phyloP scores from a whole-genome alignment of 2,797 vertebrate genomes.

The Choloepus didactylus region DNA sequence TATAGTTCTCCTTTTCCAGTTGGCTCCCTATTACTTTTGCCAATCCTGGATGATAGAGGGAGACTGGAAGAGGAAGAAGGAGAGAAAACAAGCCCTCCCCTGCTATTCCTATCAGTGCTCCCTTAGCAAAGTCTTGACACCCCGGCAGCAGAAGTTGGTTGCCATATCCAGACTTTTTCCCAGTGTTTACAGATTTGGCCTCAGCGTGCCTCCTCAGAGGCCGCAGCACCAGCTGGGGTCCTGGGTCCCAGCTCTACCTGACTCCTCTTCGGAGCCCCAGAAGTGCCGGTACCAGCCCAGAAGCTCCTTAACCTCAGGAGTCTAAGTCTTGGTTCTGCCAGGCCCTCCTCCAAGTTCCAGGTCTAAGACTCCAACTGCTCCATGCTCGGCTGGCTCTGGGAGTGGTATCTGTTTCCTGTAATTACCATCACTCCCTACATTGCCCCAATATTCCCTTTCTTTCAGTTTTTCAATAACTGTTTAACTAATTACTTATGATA shows the following conservation, averaged over 20 bases:
- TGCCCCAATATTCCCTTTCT: neutral
- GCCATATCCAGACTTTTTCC: neutral
- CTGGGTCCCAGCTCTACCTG: neutral
- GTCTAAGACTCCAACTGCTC: neutral
- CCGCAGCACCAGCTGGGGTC: too few species aligned
- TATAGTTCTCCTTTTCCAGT: neutral
- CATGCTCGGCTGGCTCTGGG: neutral
- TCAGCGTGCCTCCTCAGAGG: neutral
- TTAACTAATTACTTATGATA: neutral
- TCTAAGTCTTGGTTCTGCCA: too few species aligned
- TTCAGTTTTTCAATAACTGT: neutral
- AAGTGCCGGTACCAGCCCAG: neutral
- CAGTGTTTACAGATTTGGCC: neutral
- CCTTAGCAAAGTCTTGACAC: rapidly evolving
- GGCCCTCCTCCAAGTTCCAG: neutral
- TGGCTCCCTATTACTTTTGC: neutral
- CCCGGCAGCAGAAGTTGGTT: neutral
- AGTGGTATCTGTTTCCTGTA: neutral
- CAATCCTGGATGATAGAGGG: neutral
- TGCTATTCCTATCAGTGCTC: neutral
- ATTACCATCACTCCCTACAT: too few species aligned
- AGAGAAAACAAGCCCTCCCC: neutral
- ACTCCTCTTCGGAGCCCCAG: neutral
- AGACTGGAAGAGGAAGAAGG: neutral
- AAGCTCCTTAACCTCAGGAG: neutral